phyloP scores from a whole-genome alignment of 2,797 vertebrate genomes.

The Notolabrus celidotus region DNA sequence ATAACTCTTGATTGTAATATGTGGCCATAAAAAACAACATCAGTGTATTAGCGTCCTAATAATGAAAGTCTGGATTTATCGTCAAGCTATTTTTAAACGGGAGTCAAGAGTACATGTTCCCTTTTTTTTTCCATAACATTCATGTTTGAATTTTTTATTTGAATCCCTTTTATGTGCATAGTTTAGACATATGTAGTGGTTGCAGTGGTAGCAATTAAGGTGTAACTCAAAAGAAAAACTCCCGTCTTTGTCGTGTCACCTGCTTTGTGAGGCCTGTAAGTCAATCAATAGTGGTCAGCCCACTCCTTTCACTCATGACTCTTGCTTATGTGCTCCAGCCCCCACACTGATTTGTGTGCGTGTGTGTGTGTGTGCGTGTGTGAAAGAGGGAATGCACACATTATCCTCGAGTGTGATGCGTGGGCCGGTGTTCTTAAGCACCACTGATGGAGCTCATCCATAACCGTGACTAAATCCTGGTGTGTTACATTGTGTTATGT shows the following conservation, averaged over 20 bases:
- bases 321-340: conserved; percentile 59
- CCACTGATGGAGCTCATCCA: conserved; percentile 57
- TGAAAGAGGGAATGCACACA: conserved; percentile 45
- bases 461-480: conserved; percentile 59
- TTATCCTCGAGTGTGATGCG: conserved; percentile 57
- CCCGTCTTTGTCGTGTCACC: conserved; percentile 18
- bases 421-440: conserved; percentile 70
- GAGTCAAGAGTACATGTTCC: too few species aligned
- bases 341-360: conserved; percentile 56
- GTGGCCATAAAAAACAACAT: too few species aligned
- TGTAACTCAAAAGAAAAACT: neutral
- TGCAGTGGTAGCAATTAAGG: neutral
- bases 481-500: conserved; percentile 47
- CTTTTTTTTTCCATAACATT: too few species aligned
- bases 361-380: conserved; percentile 26
- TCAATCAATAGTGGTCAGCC: conserved; percentile 52
- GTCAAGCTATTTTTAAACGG: too few species aligned
- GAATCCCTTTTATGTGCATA: too few species aligned
- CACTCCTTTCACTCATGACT: conserved; percentile 62
- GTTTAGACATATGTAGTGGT: too few species aligned
- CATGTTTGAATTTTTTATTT: too few species aligned
- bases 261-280: conserved; percentile 26
- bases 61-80: too few species aligned
- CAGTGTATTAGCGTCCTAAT: too few species aligned
- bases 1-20: too few species aligned